A percentile compares a stretch with the other conserved stretches of the same genome.
phyloP scores from a whole-genome alignment of 2,797 vertebrate species.

The Fratercula arctica region DNA sequence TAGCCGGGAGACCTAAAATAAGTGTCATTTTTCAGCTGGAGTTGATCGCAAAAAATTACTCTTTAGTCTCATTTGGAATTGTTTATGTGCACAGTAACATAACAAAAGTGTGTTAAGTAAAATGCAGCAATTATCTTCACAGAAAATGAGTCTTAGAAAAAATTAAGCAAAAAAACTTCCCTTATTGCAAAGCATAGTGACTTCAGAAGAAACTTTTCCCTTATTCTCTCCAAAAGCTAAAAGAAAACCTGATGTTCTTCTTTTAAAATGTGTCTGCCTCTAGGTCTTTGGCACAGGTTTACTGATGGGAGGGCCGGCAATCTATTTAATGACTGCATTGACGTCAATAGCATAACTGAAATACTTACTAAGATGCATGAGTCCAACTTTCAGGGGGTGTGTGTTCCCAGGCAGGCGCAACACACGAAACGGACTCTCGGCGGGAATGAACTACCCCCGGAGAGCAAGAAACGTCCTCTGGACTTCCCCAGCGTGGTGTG shows the following conservation, averaged over 20 bases:
- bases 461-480: neutral
- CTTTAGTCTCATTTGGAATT: constrained; percentile 46
- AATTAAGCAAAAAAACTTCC: neutral
- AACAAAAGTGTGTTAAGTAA: constrained; percentile 1
- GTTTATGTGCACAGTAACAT: constrained; percentile 15
- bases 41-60: constrained; percentile 16
- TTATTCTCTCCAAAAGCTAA: constrained; percentile 69
- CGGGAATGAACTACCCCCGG: constrained; percentile 64
- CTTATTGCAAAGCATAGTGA: constrained; percentile 16
- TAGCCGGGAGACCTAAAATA: constrained; percentile 18
- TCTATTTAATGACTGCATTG: constrained; percentile 97
- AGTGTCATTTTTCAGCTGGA: constrained; percentile 56
- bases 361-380: constrained; percentile 94
- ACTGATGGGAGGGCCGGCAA: constrained; percentile 87
- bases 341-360: constrained; percentile 99
- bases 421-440: constrained; percentile 78
- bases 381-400: constrained; percentile 85
- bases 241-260: constrained; percentile 81
- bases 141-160: neutral
- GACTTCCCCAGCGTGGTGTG: neutral
- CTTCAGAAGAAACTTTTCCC: constrained; percentile 70
- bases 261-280: constrained; percentile 88
- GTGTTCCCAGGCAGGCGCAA: constrained; percentile 79
- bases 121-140: neutral
- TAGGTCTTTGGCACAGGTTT: constrained; percentile 86